A percentile compares a stretch with the other conserved stretches of the same genome.
Evolutionary conservation across 2,888 invertebrate genomes (phyloP).

Genomic region (Lampropteryx suffumata): DNA sequence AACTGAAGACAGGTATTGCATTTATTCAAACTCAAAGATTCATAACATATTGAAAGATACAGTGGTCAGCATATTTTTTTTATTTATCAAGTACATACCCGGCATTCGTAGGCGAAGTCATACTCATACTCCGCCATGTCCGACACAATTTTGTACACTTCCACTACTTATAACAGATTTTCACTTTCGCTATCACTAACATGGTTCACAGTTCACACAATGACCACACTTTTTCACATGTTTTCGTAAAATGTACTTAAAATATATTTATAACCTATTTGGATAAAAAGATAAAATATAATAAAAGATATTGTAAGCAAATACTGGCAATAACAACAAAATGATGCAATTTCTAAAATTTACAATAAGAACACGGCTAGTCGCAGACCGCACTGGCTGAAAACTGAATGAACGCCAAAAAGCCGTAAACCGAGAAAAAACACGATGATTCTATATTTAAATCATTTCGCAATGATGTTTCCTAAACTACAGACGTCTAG

Average conservation of each 20-base stretch:
- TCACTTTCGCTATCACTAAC: constrained; percentile 52
- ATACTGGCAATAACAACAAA: constrained; percentile 4
- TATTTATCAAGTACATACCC: constrained; percentile 74
- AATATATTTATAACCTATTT: constrained; percentile 37
- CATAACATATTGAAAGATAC: no score
- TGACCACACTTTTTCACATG: constrained; percentile 36
- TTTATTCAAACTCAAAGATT: no score
- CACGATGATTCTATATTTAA: constrained; percentile 68
- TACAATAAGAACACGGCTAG: constrained; percentile 50
- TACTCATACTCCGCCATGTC: constrained; percentile 83
- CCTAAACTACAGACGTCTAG: constrained; percentile 51
- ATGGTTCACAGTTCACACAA: constrained; percentile 40
- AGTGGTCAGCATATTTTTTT: no score
- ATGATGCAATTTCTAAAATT: constrained; percentile 22
- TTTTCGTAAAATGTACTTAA: constrained; percentile 33
- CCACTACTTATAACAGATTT: constrained; percentile 42
- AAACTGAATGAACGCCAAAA: constrained; percentile 76
- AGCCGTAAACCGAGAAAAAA: constrained; percentile 69
- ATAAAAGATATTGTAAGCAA: constrained; percentile 14
- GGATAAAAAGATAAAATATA: constrained; percentile 23
- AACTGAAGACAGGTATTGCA: no score
- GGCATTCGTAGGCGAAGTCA: constrained; percentile 86
- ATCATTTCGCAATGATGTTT: constrained; percentile 69
- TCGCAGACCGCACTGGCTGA: constrained; percentile 53
- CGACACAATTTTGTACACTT: constrained; percentile 46